Percentiles rank a stretch among this genome's conserved stretches.
Conservation (phyloP, 2,113 vertebrate species). For the Equus quagga region DNA sequence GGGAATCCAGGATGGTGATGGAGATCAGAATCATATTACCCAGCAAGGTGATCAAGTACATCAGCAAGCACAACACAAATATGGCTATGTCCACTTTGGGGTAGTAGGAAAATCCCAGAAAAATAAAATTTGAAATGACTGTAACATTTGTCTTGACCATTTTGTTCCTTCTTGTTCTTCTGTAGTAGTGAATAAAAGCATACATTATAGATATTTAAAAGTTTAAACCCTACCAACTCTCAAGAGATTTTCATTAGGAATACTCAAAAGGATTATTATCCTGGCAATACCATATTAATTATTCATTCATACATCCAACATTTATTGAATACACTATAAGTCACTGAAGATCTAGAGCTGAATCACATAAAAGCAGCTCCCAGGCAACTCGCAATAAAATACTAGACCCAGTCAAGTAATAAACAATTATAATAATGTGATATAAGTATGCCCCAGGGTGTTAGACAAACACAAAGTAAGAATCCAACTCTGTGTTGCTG, state of each 20-base stretch:
- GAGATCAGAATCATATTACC: constrained; percentile 66
- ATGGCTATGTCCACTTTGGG: constrained; percentile 46
- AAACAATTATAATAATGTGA: background rate
- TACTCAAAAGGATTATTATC: background rate
- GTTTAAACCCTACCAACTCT: background rate
- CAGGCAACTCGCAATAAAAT: background rate
- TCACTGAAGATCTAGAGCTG: background rate
- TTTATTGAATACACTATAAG: background rate
- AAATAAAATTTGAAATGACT: constrained; percentile 60
- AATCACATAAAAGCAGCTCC: background rate
- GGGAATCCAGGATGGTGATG: constrained; percentile 37
- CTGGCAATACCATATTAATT: background rate
- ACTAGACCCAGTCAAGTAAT: background rate
- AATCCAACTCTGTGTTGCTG: background rate
- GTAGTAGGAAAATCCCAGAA: constrained; percentile 66
- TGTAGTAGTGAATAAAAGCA: background rate
- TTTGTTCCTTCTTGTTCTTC: background rate
- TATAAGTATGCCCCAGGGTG: background rate
- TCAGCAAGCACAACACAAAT: constrained; percentile 59
- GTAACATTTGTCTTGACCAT: constrained; percentile 26
- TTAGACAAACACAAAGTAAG: background rate
- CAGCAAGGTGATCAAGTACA: constrained; percentile 63
- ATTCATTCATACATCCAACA: background rate
- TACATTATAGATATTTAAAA: background rate
- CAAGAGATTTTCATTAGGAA: background rate